Evolutionary conservation across 1,140 invertebrate species (phyloP), one percentile per base, ranked within the genome.

Genomic region (Drosophila miranda): DNA sequence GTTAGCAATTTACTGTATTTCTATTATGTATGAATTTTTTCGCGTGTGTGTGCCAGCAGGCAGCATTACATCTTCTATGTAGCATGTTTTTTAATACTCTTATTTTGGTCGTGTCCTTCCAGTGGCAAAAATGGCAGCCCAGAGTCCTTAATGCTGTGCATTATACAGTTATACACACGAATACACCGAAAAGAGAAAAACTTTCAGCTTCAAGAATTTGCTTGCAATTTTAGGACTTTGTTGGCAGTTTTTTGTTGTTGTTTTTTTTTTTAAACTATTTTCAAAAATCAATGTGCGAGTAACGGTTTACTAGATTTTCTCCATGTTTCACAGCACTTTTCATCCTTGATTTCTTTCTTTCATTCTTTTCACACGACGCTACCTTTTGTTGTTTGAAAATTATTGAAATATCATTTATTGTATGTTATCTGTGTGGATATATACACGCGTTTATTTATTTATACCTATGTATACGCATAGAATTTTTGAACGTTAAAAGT

Each of bases 111-210:
- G 42, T 26, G 48, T 43, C 51, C 43, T 45, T 42, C 38, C 48
- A 38, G 7, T 9, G 46, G 13, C 41, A 46, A 66, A 46, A 66
- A 51, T 51, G 55, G n/a, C 41, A 58, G 60, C 38, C 48, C 26
- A 42, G 46, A 44, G 44, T 82, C 71, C 75, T 63, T 78, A 57
- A 49, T 58, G 60, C 53, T 38, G 34, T 60, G 64, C 61, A 55
- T 59, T 86, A 55, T 86, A 80, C 74, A 75, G 81, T 86, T 86
- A 86, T 86, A 86, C 82, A 86, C 78, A 86, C 82, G 72, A 74
- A 64, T 77, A 73, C 44, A 60, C 49, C 66, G 19, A 28, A 55
- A 43, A 45, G 56, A 34, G 23, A 41, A 57, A 56, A 76, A 64
- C 61, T 64, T 72, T 61, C 9, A 63, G 30, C 38, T 60, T 57